A percentile compares a stretch with the other conserved stretches of the same genome.
phyloP scores from a whole-genome alignment of 2,113 vertebrate species.

The Plotosus lineatus region DNA sequence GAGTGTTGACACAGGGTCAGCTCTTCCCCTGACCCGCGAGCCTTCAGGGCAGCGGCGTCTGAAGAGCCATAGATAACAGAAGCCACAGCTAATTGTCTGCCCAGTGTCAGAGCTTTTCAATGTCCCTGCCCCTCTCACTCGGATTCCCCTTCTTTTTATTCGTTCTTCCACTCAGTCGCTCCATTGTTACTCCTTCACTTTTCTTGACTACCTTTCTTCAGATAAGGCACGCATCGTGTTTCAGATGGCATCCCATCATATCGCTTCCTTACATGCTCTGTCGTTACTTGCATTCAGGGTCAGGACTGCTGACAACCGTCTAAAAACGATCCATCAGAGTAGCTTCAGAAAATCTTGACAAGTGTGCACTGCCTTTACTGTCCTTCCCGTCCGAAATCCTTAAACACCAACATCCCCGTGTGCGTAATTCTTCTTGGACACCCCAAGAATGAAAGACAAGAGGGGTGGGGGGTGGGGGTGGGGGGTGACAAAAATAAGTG shows the following conservation, averaged over 20 bases:
- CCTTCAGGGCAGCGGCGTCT: conserved; percentile 65
- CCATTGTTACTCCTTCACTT: conserved; percentile 28
- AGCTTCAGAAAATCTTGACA: conserved; percentile 14
- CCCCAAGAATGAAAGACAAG: conserved; percentile 32
- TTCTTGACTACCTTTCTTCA: conserved; percentile 43
- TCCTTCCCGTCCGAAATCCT: background rate
- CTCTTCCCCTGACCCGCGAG: conserved; percentile 75
- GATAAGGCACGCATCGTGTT: conserved; percentile 30
- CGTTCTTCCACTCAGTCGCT: conserved; percentile 34
- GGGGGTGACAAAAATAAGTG: conserved; percentile 14
- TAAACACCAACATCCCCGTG: conserved; percentile 10
- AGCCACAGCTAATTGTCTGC: conserved; percentile 76
- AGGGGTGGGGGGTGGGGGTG: no score
- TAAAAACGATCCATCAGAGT: conserved; percentile 29
- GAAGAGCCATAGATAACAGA: conserved; percentile 74
- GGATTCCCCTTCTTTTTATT: conserved; percentile 14
- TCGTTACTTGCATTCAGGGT: background rate
- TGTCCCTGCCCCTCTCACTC: conserved; percentile 59
- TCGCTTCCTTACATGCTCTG: conserved; percentile 20
- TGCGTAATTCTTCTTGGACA: conserved; percentile 12
- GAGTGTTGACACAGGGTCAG: conserved; percentile 79
- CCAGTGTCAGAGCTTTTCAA: conserved; percentile 77
- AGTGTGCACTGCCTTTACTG: background rate
- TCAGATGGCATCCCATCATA: conserved; percentile 25
- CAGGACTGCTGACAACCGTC: conserved; percentile 3